Evolutionary conservation across 2,888 invertebrate genomes (phyloP).

Genomic region (Harpalus rubripes): DNA sequence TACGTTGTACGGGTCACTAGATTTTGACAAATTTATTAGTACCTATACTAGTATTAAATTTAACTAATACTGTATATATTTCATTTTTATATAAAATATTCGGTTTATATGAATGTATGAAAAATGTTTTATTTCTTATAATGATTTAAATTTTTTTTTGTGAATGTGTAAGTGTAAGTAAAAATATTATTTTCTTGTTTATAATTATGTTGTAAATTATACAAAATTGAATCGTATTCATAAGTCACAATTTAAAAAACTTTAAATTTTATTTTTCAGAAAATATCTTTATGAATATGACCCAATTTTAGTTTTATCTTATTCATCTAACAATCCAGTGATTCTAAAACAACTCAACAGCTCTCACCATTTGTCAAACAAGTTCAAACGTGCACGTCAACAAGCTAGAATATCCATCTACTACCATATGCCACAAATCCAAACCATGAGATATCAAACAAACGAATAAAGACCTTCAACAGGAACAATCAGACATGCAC

Average conservation of each 20-base stretch:
- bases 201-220: no score
- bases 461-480: not conserved
- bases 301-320: not conserved
- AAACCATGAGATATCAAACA: not conserved
- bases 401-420: no score
- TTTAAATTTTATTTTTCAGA: no score
- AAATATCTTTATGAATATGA: not conserved
- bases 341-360: not conserved
- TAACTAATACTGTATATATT: not conserved
- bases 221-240: no score
- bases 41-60: not conserved
- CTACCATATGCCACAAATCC: not conserved
- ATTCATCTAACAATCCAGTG: not conserved
- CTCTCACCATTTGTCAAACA: not conserved
- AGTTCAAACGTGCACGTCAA: not conserved
- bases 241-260: no score
- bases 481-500: not conserved
- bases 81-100: not conserved
- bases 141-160: no score
- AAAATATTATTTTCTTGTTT: no score
- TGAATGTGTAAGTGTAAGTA: no score
- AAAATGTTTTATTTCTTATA: not conserved
- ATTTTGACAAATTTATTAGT: constrained; percentile 3
- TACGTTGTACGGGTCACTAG: constrained; percentile 8
- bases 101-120: not conserved